A percentile compares a stretch with the other conserved stretches of the same genome.
These are phyloP conservation scores for Rana temporaria DNA, from an alignment of 2,113 vertebrate genomes.

Conservation along the genomic window DNA sequence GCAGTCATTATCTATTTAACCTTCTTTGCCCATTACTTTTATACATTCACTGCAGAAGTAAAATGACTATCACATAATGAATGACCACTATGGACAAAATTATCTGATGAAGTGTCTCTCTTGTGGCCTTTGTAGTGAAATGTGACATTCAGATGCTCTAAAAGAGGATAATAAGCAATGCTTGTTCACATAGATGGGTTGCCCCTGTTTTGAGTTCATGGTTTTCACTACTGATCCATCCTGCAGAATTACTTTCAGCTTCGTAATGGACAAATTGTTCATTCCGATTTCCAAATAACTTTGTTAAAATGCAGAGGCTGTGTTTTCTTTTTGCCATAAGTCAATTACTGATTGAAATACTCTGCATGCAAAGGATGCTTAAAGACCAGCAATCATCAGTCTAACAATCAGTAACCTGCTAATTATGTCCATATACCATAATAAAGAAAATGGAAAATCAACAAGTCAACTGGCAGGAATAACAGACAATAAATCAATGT, in stretches of 20 bases:
- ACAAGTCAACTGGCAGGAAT: too few relatives aligned
- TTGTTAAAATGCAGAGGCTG: slow-evolving; percentile 19
- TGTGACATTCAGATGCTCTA: slow-evolving; percentile 46
- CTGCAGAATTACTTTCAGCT: background rate
- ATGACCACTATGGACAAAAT: slow-evolving; percentile 48
- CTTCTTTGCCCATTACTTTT: slow-evolving; percentile 48
- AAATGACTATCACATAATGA: slow-evolving; percentile 49
- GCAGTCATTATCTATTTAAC: slow-evolving; percentile 54
- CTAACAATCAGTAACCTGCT: too few relatives aligned
- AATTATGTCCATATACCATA: too few relatives aligned
- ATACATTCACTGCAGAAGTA: slow-evolving; percentile 28
- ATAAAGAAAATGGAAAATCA: too few relatives aligned
- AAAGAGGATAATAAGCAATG: slow-evolving; percentile 13
- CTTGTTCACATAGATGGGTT: slow-evolving; percentile 17
- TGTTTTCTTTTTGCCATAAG: too few relatives aligned
- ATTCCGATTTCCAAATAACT: background rate
- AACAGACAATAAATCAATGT: too few relatives aligned
- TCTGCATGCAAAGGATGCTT: too few relatives aligned
- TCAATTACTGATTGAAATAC: too few relatives aligned
- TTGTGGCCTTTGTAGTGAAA: slow-evolving; percentile 20
- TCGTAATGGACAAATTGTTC: background rate
- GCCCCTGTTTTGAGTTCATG: slow-evolving; percentile 22
- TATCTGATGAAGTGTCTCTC: slow-evolving; percentile 48
- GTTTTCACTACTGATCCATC: slow-evolving; percentile 4
- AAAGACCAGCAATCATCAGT: too few relatives aligned